Conservation (phyloP, 2,113 vertebrate genomes). For the Apodemus sylvaticus region DNA sequence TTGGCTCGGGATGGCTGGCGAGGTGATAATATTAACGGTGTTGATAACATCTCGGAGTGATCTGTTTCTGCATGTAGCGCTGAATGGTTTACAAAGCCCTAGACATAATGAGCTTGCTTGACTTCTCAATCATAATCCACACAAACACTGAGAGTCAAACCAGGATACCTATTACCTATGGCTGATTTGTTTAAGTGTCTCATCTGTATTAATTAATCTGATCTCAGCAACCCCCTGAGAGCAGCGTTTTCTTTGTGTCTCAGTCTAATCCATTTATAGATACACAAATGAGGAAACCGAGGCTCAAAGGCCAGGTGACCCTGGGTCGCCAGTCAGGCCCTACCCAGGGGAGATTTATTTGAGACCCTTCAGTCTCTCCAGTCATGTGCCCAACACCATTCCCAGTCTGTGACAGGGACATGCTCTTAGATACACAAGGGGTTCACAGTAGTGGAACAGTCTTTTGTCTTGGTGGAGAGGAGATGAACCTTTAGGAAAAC, state of each 20-base stretch:
- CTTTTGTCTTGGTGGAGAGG: conserved; percentile 27
- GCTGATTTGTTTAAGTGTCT: not conserved
- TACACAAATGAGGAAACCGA: not conserved
- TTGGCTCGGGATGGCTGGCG: not conserved
- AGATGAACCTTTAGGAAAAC: conserved; percentile 29
- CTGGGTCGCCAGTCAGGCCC: not conserved
- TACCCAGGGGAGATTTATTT: not conserved
- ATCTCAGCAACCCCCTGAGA: not conserved
- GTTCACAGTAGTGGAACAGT: not conserved
- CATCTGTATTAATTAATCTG: not conserved
- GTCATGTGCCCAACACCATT: fast-evolving
- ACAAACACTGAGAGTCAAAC: not conserved
- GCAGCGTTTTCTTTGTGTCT: not conserved
- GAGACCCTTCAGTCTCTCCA: not conserved
- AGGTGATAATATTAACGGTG: not conserved
- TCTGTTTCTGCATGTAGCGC: not conserved
- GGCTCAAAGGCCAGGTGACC: not conserved
- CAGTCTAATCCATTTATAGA: not conserved
- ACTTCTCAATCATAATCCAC: not conserved
- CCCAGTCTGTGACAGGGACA: not conserved
- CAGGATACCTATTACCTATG: not conserved
- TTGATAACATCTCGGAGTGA: conserved; percentile 14
- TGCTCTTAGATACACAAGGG: not conserved
- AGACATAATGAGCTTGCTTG: not conserved
- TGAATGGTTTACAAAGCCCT: not conserved